Evolutionary conservation across 2,888 invertebrate genomes (phyloP), one percentile per base, ranked within the genome.

Genomic region (Ferdinandea cuprea): DNA sequence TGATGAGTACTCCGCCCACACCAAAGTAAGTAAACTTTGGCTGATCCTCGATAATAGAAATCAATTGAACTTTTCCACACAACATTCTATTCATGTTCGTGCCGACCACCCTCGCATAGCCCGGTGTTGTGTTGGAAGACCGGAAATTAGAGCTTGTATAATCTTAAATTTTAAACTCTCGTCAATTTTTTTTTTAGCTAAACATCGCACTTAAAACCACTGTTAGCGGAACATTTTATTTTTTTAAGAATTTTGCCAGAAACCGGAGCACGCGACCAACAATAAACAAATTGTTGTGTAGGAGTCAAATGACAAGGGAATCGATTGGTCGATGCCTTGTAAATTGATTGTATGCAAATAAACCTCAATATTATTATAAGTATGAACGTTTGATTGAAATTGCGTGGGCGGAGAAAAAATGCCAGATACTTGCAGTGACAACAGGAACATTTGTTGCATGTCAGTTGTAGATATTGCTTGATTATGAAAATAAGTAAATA

Each of bases 401-500:
- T 73, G 79, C 73, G 79, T 79, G 73, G 79, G 79, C 54, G 73
- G 73, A 59, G 73, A 32, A 32, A 59, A 21, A 11, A 40, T 42
- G 17, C 19, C 9, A 46, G 25, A 44, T 28, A 52, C 46, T 50
- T 61, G 66, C 66, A 79, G 50, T 58, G 44, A 61, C 71, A 72
- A 72, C 42, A 48, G 6, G 28, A 37, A 32, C 42, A 40, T 19
- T 61, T 71, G 71, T 54, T 72, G 72, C 72, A 71, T 21, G 52
- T 28, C 28, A 30, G 46, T n/a, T n/a, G n/a, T 52, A 35, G 21
- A 48, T 42, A 11, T 40, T 8, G 37, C 8, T 40, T 54, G 17
- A n/a, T 15, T 42, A 30, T 63, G 44, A 44, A 30, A 35, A 54
- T 19, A 46, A 37, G 32, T 44, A 63, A 54, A 61, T 61, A 54